These are phyloP conservation scores for Microtus californicus DNA, from an alignment of 2,797 vertebrate genomes.

Conservation along the genomic window DNA sequence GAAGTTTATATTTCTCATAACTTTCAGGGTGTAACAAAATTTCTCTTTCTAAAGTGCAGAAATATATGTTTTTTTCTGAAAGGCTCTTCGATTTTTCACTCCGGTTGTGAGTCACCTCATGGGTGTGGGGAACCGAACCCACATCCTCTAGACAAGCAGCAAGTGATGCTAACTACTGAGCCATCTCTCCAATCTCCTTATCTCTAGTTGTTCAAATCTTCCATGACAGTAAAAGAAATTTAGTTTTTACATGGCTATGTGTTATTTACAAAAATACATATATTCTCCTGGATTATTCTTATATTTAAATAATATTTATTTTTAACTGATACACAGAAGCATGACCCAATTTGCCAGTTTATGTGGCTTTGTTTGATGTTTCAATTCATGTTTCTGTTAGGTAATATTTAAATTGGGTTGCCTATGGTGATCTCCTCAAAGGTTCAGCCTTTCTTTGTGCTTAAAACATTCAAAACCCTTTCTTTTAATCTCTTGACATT, in stretches of 20 bases:
- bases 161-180: neutral
- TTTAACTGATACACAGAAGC: neutral
- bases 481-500: neutral
- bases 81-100: neutral
- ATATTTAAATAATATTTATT: neutral
- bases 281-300: neutral
- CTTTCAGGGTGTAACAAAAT: conserved; percentile 61
- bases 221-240: neutral
- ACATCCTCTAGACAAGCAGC: neutral
- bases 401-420: neutral
- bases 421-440: neutral
- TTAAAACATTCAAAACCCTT: neutral
- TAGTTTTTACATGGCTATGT: neutral
- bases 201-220: neutral
- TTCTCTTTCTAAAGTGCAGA: neutral
- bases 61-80: neutral
- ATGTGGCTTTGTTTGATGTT: neutral
- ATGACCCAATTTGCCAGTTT: neutral
- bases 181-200: neutral
- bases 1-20: conserved; percentile 74
- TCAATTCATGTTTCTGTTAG: neutral
- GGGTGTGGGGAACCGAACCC: neutral
- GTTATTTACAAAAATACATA: neutral
- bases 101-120: neutral
- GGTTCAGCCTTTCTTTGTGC: neutral